Percentiles rank a stretch among this genome's conserved stretches.
These are phyloP conservation scores for Lagothrix lagotricha DNA, from an alignment of 2,797 vertebrate species.

Conservation along the genomic window DNA sequence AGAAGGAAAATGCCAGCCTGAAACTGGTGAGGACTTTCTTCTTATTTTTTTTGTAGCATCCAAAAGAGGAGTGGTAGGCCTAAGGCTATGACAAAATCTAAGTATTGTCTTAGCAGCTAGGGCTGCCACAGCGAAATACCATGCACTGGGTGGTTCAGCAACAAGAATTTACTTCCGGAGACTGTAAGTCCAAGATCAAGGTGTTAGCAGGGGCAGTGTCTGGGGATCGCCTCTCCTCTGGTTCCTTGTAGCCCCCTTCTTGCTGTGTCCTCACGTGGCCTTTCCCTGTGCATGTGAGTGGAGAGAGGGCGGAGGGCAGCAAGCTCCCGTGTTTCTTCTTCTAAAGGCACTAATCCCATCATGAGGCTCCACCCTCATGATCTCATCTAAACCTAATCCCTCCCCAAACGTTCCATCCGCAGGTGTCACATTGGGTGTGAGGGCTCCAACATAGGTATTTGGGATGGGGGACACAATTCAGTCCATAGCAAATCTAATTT, in stretches of 20 bases:
- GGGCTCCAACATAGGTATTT: background rate
- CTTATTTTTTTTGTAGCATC: background rate
- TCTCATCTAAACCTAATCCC: background rate
- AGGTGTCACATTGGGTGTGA: background rate
- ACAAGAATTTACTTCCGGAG: background rate
- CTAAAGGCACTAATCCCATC: background rate
- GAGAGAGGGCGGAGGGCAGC: background rate
- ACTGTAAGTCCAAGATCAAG: background rate
- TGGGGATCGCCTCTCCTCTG: background rate
- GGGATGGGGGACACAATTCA: background rate
- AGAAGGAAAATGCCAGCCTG: background rate
- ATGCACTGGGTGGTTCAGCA: background rate
- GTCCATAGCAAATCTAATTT: background rate
- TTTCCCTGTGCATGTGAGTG: background rate
- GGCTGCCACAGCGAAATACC: background rate
- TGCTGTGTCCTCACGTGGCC: background rate
- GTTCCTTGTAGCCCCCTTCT: background rate
- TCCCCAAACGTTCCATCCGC: background rate
- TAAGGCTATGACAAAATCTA: background rate
- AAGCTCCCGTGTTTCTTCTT: background rate
- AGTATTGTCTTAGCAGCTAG: background rate
- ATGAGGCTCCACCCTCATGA: background rate
- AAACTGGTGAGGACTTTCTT: background rate
- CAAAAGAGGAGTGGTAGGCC: background rate
- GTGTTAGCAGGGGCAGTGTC: background rate